Percentiles rank a stretch among this genome's conserved stretches.
Conservation (phyloP, 2,113 vertebrate species). For the Hymenochirus boettgeri region DNA sequence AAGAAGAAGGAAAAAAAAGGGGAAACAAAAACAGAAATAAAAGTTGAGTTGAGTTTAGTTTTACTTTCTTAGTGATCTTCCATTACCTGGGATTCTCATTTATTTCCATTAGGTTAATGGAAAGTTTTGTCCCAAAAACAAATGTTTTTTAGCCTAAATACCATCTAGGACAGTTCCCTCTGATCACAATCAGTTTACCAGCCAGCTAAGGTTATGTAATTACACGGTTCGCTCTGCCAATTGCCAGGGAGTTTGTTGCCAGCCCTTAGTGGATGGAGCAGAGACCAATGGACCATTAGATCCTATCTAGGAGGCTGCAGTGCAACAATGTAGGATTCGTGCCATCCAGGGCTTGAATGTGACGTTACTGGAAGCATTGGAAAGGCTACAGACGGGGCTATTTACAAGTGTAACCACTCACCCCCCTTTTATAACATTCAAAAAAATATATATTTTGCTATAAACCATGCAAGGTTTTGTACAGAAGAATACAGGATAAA, state of each 20-base stretch:
- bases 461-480: no score
- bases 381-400: slow-evolving; percentile 3
- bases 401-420: not conserved
- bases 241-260: slow-evolving; percentile 30
- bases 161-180: slow-evolving; percentile 9
- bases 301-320: slow-evolving; percentile 28
- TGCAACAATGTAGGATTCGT: slow-evolving; percentile 39
- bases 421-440: no score
- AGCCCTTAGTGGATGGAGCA: slow-evolving; percentile 22
- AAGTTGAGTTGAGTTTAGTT: no score
- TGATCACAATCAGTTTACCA: slow-evolving; percentile 29
- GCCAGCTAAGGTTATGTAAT: slow-evolving; percentile 38
- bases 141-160: slow-evolving; percentile 14
- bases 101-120: no score
- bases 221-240: slow-evolving; percentile 32
- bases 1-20: no score
- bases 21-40: no score
- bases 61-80: no score
- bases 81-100: not conserved
- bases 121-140: not conserved
- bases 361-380: slow-evolving; percentile 22
- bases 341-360: slow-evolving; percentile 32
- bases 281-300: slow-evolving; percentile 30
- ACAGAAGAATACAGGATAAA: no score
- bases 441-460: no score